Evolutionary conservation across 2,113 vertebrate species (phyloP), one percentile per base, ranked within the genome.

Genomic region (Indicator maculatus): DNA sequence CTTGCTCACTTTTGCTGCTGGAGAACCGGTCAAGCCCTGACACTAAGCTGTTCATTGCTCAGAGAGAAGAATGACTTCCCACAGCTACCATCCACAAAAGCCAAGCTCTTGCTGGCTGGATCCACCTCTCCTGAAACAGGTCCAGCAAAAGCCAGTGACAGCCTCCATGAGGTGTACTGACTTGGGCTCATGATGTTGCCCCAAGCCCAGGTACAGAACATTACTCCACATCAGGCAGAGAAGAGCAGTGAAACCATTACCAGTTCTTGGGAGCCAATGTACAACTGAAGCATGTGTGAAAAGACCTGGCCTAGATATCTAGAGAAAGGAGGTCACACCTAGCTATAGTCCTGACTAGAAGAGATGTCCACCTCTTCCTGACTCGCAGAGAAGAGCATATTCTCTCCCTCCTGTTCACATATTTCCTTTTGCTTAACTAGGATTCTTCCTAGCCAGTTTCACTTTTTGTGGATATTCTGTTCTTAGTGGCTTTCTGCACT

Each of bases 291-390:
- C 7, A 26, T 0, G 0, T 41, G 5, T 61, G 33, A 52, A 31
- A 65, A 90, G 18, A 92, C 47, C 1, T 0, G 1, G 12, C 8
- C n/a, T 53, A 71, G 21, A 71, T 75, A 71, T 30, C 21, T 33
- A 38, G 27, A 60, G 27, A 73, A 86, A 76, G 36, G 17, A 39
- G 3, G 10, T 47, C 56, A 14, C 8, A 45, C 5, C 11, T 72
- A 16, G 20, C 6, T 83, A 63, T 6, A 36, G 8, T 20, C 31
- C 23, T 77, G 12, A 18, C 11, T 89, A 36, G 60, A 83, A 73
- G 31, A 60, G 9, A 2, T 17, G 4, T 1, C 3, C 2, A 8
- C 5, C 6, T 64, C 74, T 23, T 13, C 6, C 13, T 41, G 16
- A 27, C 26, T 28, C 53, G 44, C 5, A 55, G n/a, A 72, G 21